These are phyloP conservation scores for Sabellastarte sp. DNA, from an alignment of 2,888 invertebrate species.

Conservation along the genomic window DNA sequence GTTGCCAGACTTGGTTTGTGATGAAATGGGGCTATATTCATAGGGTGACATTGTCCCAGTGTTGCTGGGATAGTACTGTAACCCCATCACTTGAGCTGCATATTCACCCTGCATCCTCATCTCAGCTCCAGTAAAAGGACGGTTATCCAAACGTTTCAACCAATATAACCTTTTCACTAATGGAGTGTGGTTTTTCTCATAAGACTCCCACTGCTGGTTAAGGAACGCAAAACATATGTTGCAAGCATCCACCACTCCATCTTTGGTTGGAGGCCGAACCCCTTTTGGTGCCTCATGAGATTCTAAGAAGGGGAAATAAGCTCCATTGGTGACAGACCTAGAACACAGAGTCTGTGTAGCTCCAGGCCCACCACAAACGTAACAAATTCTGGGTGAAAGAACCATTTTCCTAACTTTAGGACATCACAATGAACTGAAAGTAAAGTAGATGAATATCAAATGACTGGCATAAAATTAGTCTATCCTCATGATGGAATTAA, in stretches of 20 bases:
- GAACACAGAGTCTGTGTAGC: slow-evolving; percentile 57
- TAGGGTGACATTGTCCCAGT: slow-evolving; percentile 14
- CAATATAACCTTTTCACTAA: slow-evolving; percentile 86
- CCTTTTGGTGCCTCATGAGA: slow-evolving; percentile 82
- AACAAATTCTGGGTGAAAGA: slow-evolving; percentile 35
- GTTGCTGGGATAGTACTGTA: slow-evolving; percentile 41
- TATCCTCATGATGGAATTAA: no score
- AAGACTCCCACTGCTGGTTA: slow-evolving; percentile 87
- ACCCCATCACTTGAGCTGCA: slow-evolving; percentile 78
- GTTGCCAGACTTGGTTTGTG: no score
- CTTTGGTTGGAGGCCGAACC: slow-evolving; percentile 57
- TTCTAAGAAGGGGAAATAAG: slow-evolving; percentile 86
- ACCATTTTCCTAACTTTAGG: no score
- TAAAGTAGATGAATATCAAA: no score
- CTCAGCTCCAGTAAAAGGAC: slow-evolving; percentile 70
- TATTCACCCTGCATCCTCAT: slow-evolving; percentile 89
- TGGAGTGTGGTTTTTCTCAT: slow-evolving; percentile 81
- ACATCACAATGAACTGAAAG: no score
- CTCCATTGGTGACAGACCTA: slow-evolving; percentile 64
- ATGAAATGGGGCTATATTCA: slow-evolving; percentile 8
- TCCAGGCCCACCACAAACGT: slow-evolving; percentile 55
- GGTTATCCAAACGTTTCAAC: slow-evolving; percentile 87
- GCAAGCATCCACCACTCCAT: slow-evolving; percentile 71
- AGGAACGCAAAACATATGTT: slow-evolving; percentile 83
- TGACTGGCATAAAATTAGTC: no score